Evolutionary conservation across 2,888 invertebrate genomes (phyloP).

Genomic region (Erebia palarica): DNA sequence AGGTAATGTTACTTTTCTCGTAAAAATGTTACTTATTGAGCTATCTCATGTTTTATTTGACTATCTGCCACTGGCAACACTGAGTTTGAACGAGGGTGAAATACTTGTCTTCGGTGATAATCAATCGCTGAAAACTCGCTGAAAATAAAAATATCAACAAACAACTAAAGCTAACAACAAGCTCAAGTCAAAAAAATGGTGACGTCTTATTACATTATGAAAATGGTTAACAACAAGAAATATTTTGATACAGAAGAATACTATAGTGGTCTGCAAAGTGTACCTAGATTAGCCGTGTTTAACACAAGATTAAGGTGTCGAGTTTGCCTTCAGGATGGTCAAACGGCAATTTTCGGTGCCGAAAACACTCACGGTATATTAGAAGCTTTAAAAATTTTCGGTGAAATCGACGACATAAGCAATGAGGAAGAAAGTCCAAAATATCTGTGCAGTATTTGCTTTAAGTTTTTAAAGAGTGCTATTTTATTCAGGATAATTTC

Average conservation of each 20-base stretch:
- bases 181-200: constrained; percentile 41
- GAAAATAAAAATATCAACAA: too few relatives aligned
- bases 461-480: constrained; percentile 57
- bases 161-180: background rate
- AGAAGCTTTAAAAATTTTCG: constrained; percentile 55
- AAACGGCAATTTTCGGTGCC: constrained; percentile 51
- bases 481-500: constrained; percentile 61
- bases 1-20: too few relatives aligned
- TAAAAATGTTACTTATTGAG: too few relatives aligned
- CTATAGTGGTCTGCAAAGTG: constrained; percentile 32
- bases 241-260: constrained; percentile 38
- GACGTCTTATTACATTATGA: constrained; percentile 48
- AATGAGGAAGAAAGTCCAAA: constrained; percentile 58
- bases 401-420: constrained; percentile 48
- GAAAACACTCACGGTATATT: constrained; percentile 47
- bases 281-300: constrained; percentile 10
- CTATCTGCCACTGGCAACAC: too few relatives aligned
- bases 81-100: too few relatives aligned
- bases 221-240: constrained; percentile 40
- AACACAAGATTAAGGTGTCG: constrained; percentile 49
- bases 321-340: constrained; percentile 60
- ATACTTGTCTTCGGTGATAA: too few relatives aligned
- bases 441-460: constrained; percentile 57
- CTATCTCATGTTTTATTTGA: too few relatives aligned
- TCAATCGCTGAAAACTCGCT: too few relatives aligned